phyloP scores from a whole-genome alignment of 1,140 invertebrate genomes.

The Drosophila ercepeae region DNA sequence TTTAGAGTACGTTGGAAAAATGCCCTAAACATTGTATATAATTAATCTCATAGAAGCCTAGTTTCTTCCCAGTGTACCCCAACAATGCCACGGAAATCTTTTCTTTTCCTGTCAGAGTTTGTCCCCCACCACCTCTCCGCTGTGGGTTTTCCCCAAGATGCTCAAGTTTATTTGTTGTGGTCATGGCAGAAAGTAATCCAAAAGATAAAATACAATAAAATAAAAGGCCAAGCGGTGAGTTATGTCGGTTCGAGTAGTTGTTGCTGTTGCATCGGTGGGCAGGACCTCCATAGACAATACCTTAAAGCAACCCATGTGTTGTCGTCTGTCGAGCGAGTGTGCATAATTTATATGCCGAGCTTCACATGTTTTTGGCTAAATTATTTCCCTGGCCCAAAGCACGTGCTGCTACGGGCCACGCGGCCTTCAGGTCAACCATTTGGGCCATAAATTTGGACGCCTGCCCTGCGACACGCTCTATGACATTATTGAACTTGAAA shows the following conservation, averaged over 20 bases:
- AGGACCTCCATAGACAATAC: slow-evolving; percentile 72
- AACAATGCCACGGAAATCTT: slow-evolving; percentile 66
- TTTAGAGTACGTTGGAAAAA: too few relatives aligned
- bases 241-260: slow-evolving; percentile 51
- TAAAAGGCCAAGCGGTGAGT: slow-evolving; percentile 79
- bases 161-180: slow-evolving; percentile 81
- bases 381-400: slow-evolving; percentile 68
- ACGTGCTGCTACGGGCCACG: slow-evolving; percentile 54
- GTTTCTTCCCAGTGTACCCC: slow-evolving; percentile 3
- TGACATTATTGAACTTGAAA: slow-evolving; percentile 81
- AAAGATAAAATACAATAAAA: slow-evolving; percentile 83
- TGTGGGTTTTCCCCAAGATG: slow-evolving; percentile 64
- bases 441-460: slow-evolving; percentile 75
- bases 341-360: slow-evolving; percentile 77
- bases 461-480: slow-evolving; percentile 78
- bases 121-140: slow-evolving; percentile 18
- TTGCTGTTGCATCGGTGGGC: slow-evolving; percentile 57
- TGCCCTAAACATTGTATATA: too few relatives aligned
- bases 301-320: slow-evolving; percentile 58
- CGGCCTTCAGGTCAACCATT: slow-evolving; percentile 71
- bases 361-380: slow-evolving; percentile 80
- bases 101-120: slow-evolving; percentile 53
- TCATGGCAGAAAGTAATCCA: slow-evolving; percentile 81
- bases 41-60: neutral
- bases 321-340: slow-evolving; percentile 52